Percentiles rank a stretch among this genome's conserved stretches.
phyloP scores from a whole-genome alignment of 2,113 vertebrate genomes.

The Pipra filicauda region DNA sequence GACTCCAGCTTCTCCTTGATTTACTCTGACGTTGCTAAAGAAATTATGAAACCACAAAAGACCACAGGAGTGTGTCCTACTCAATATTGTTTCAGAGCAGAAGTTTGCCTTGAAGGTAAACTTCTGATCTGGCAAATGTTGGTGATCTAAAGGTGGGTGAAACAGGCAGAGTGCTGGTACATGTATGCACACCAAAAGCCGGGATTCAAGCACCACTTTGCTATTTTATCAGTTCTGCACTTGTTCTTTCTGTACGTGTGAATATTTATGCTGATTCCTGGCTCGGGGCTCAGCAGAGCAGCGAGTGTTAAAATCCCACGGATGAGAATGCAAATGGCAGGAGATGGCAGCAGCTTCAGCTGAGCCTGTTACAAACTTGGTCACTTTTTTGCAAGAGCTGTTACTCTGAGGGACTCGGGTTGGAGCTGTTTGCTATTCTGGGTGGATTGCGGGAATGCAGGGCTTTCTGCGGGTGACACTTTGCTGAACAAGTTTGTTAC shows the following conservation, averaged over 20 bases:
- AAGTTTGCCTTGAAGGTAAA: not conserved
- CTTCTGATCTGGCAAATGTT: not conserved
- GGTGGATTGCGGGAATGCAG: not conserved
- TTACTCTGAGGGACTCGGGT: not conserved
- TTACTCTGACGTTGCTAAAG: not conserved
- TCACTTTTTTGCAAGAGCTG: not conserved
- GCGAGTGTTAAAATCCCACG: not conserved
- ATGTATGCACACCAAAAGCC: not conserved
- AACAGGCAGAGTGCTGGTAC: not conserved
- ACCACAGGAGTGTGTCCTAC: not conserved
- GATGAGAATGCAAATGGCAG: not conserved
- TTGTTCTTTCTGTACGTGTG: not conserved
- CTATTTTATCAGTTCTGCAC: not conserved
- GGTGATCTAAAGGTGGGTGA: not conserved
- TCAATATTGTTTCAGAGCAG: not conserved
- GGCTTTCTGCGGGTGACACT: not conserved
- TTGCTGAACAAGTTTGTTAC: not conserved
- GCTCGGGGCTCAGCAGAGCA: not conserved
- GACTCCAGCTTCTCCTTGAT: not conserved
- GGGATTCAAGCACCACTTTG: not conserved
- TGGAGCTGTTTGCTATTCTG: not conserved
- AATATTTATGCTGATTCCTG: not conserved
- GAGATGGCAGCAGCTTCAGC: not conserved
- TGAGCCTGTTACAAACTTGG: not conserved
- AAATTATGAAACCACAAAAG: not conserved